Evolutionary conservation across 2,888 invertebrate species (phyloP).

Genomic region (Petrolisthes cinctipes): DNA sequence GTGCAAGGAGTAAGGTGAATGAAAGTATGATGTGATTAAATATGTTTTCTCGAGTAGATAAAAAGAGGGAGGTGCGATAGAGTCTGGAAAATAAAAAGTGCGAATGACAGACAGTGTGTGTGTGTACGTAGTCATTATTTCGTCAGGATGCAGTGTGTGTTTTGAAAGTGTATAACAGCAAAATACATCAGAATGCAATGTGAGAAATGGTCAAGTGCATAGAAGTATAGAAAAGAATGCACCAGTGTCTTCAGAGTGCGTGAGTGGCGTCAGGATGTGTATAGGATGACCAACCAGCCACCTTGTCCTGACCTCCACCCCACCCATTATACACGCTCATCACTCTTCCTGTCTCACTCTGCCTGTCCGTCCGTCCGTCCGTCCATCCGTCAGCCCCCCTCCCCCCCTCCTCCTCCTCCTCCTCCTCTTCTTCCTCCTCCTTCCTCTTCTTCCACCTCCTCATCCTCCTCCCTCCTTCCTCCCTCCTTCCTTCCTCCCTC

Average conservation of each 20-base stretch:
- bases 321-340: not conserved
- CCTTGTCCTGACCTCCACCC: not conserved
- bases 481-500: no score
- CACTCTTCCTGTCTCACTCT: conserved; percentile 17
- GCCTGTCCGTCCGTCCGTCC: not conserved
- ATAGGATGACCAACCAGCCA: not conserved
- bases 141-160: no score
- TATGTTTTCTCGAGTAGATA: not conserved
- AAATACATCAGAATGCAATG: no score
- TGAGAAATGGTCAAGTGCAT: no score
- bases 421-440: no score
- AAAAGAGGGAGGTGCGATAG: not conserved
- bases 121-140: not conserved
- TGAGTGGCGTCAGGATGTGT: not conserved
- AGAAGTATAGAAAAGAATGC: no score
- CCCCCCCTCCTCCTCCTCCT: not conserved
- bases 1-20: not conserved
- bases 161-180: no score
- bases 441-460: no score
- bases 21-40: not conserved
- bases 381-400: not conserved
- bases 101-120: not conserved
- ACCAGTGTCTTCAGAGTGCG: no score
- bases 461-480: no score
- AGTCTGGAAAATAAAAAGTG: not conserved